Base-by-base conservation (phyloP, 2,888 invertebrate genomes). In the Chaetogeoica ovagalla region DNA sequence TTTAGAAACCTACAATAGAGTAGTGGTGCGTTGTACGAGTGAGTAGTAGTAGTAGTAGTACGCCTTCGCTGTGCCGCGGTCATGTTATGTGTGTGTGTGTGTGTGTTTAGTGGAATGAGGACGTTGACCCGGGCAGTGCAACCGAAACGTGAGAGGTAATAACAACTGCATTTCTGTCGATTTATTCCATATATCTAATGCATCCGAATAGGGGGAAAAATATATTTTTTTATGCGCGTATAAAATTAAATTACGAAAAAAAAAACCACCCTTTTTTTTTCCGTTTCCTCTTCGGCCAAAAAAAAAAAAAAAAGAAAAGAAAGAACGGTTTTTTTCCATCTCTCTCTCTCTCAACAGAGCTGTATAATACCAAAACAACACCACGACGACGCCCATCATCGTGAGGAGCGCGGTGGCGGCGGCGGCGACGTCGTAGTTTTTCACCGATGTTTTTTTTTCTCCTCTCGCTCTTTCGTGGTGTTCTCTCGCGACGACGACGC, bases 61-160 rank as follows among this genome's bases (percentile, higher is more conserved):
- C 79, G 63, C 79, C 68, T 77, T 21, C 79, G 63, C 43, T 21
- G 57, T 37, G 39, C 43, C 19, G 63, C 39, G 70, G 57, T 17
- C 69, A 52, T 73, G 59, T n/a, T n/a, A 52, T 77, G 43, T 76
- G 66, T 55, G 30, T 30, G 30, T 30, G 30, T 30, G 30, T 70
- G 63, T 70, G 79, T 79, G 62, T 77, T 79, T 79, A 71, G 79
- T 71, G 71, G 79, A 79, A 79, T 79, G 79, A 79, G 79, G 79
- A 79, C 79, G 79, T 79, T 79, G 79, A 79, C 79, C 79, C 79
- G 63, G 19, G 30, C 70, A 70, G 62, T 52, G 79, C 57, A 70
- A n/a, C 69, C 79, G 63, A 79, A 79, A 79, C 79, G 79, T 71
- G 79, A 79, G 79, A 79, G 62, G 63, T 71, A 55, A 68, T 71